Conservation (phyloP, 2,888 invertebrate species). For the Cryptops parisi region DNA sequence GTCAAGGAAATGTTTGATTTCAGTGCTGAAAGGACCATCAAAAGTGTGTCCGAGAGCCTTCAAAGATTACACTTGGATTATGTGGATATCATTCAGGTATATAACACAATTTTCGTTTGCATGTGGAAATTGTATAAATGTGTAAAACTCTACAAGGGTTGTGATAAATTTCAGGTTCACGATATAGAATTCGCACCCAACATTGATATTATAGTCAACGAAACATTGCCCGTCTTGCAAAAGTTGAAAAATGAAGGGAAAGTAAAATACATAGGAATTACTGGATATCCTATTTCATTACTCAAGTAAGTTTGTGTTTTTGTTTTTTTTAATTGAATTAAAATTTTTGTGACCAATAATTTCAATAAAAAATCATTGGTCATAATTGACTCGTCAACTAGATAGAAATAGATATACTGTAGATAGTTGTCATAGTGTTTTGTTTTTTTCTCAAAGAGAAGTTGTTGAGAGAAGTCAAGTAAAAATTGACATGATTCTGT, state of each 20-base stretch:
- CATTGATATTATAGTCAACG: constrained; percentile 57
- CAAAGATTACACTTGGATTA: constrained; percentile 56
- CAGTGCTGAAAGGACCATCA: constrained; percentile 51
- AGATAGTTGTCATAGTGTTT: too few species aligned
- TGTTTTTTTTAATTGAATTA: too few species aligned
- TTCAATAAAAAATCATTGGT: too few species aligned
- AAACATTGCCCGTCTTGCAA: constrained; percentile 70
- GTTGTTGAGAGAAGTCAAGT: constrained; percentile 47
- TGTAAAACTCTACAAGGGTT: background rate
- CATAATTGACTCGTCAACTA: too few species aligned
- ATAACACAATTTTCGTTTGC: constrained; percentile 2
- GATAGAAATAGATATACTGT: too few species aligned
- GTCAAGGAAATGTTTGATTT: constrained; percentile 72
- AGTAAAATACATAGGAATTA: constrained; percentile 67
- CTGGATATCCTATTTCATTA: constrained; percentile 59
- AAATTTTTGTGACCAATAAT: too few species aligned
- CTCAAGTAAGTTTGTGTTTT: constrained; percentile 48
- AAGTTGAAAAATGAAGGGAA: constrained; percentile 50
- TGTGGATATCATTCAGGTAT: constrained; percentile 77
- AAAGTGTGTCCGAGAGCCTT: constrained; percentile 62
- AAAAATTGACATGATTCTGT: constrained; percentile 53
- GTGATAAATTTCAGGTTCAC: constrained; percentile 50
- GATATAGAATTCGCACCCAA: constrained; percentile 76
- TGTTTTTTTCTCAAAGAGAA: constrained; percentile 25
- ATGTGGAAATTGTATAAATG: background rate